Base-by-base conservation (phyloP, 2,797 vertebrate species). In the Helicolenus hilgendorfi region DNA sequence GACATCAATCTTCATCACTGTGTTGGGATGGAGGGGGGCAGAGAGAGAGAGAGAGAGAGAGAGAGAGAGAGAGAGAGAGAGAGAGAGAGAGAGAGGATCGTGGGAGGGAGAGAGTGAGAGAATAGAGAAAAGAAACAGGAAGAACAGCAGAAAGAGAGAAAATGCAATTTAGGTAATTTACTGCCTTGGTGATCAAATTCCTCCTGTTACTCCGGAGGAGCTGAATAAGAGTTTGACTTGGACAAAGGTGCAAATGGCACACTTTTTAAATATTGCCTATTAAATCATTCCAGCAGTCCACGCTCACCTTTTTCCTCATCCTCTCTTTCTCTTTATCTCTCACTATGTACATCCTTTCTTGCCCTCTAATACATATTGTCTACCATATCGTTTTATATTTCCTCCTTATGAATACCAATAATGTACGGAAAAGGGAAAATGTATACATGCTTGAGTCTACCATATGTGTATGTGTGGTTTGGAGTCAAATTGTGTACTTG, bases 1-100 rank as follows among this genome's bases (percentile, higher is more conserved):
- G 82, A 74, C 91, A 93, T 96, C 95, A 94, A 94, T 97, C 94
- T 91, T 95, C 74, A 96, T 95, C 91, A 92, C 26, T 20, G 58
- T 22, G 72, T 45, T 83, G 31, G 63, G 77, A 55, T 67, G 60
- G 31, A 69, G 68, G 67, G 31, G 79, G 49, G 22, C 31, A 49
- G 27, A 56, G 24, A 76, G 31, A 33, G 38, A 60, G 69, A 7
- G 38, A 74, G 59, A 38, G n/a, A 60, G 29, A 26, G 71, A 72
- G 36, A 62, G 29, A 73, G 9, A 5, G 11, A 11, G 41, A 38
- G 73, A 20, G 22, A 2, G 27, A 29, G 31, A 31, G 72, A 64
- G 60, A 10, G 15, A 53, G 56, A 55, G 65, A 78, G 22, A 68
- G 74, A 26, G 49, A 6, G 7, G 6, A 45, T 15, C 3, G 20